A percentile compares a stretch with the other conserved stretches of the same genome.
phyloP scores from a whole-genome alignment of 2,888 invertebrate species.

The Cheilosia soror region DNA sequence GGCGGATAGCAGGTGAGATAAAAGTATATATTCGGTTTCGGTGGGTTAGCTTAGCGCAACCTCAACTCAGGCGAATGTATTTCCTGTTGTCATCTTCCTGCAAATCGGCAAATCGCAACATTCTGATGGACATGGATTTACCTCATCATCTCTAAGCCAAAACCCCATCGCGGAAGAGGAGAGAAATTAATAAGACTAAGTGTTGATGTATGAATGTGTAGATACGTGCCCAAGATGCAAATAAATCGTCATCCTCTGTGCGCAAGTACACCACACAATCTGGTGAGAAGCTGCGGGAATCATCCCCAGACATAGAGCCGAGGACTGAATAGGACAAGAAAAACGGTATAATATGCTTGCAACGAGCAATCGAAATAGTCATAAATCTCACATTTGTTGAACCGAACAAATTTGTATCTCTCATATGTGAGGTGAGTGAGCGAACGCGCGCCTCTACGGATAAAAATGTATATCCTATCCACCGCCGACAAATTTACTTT shows the following conservation, averaged over 20 bases:
- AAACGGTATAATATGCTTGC: conserved; percentile 73
- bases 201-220: conserved; percentile 74
- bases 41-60: conserved; percentile 28
- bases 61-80: conserved; percentile 55
- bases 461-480: conserved; percentile 39
- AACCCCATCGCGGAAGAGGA: conserved; percentile 37
- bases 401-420: conserved; percentile 74
- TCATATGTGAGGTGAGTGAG: conserved; percentile 41
- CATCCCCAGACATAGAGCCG: conserved; percentile 28
- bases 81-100: conserved; percentile 74
- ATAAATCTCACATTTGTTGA: conserved; percentile 75
- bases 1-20: conserved; percentile 64
- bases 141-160: conserved; percentile 56
- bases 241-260: conserved; percentile 65
- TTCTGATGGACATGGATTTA: conserved; percentile 74
- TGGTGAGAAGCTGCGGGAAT: conserved; percentile 69
- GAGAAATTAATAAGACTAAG: conserved; percentile 72
- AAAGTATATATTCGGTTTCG: conserved; percentile 66
- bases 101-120: conserved; percentile 75
- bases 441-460: conserved; percentile 35
- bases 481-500: conserved; percentile 68
- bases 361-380: conserved; percentile 74
- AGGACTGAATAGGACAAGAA: conserved; percentile 51
- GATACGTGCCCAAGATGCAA: conserved; percentile 70
- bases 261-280: conserved; percentile 63